Percentiles rank a stretch among this genome's conserved stretches.
phyloP scores from a whole-genome alignment of 2,113 vertebrate species.

The Macrotis lagotis region DNA sequence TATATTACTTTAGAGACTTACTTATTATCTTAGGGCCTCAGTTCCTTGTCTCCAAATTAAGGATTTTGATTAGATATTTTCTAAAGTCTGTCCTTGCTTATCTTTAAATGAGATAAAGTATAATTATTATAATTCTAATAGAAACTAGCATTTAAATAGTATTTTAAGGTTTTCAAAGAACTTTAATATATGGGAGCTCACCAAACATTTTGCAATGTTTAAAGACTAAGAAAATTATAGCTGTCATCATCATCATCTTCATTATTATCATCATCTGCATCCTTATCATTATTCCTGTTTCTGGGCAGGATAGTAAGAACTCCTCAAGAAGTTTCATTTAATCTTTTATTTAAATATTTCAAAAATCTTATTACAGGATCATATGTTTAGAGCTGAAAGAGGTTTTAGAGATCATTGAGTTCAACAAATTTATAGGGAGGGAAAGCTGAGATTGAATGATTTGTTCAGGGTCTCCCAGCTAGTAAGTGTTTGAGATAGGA shows the following conservation, averaged over 20 bases:
- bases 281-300: background rate
- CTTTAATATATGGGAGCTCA: background rate
- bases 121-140: background rate
- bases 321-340: background rate
- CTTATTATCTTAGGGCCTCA: background rate
- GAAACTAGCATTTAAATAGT: background rate
- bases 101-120: background rate
- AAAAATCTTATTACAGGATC: background rate
- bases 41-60: background rate
- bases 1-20: background rate
- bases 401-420: background rate
- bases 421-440: background rate
- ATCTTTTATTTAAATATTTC: background rate
- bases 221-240: background rate
- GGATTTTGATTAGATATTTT: background rate
- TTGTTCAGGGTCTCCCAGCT: background rate
- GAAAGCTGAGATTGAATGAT: background rate
- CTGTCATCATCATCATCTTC: background rate
- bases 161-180: background rate
- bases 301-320: background rate
- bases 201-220: background rate
- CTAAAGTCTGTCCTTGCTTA: background rate
- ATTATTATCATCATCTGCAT: too few species aligned
- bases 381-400: background rate
- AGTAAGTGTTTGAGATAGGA: background rate